Evolutionary conservation across 2,797 vertebrate genomes (phyloP).

Genomic region (Bovichtus variegatus): DNA sequence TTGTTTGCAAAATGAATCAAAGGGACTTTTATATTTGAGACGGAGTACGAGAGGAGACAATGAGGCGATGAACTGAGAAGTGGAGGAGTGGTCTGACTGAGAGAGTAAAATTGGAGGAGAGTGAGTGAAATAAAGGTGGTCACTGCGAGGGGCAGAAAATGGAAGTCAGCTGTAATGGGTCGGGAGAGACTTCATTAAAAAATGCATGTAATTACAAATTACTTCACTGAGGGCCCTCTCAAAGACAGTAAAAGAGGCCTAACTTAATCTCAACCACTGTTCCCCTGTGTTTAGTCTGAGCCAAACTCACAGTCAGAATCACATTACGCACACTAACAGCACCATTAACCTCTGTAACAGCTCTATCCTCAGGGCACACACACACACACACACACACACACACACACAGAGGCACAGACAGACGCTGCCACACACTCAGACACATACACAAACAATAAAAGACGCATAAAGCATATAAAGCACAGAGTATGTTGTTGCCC

Average conservation of each 20-base stretch:
- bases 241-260: conserved; percentile 81
- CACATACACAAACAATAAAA: conserved; percentile 59
- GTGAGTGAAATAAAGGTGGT: conserved; percentile 64
- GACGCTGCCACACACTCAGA: conserved; percentile 34
- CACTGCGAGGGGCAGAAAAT: conserved; percentile 63
- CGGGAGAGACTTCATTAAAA: conserved; percentile 80
- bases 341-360: conserved; percentile 84
- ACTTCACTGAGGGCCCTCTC: conserved; percentile 77
- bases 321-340: conserved; percentile 86
- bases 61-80: conserved; percentile 51
- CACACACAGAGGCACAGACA: conserved; percentile 23
- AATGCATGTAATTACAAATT: conserved; percentile 84
- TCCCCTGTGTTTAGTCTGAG: conserved; percentile 79
- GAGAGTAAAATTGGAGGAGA: conserved; percentile 51
- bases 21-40: conserved; percentile 65
- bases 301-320: conserved; percentile 84
- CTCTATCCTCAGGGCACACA: conserved; percentile 78
- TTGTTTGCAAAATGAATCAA: conserved; percentile 75
- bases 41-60: conserved; percentile 43
- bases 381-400: conserved; percentile 32
- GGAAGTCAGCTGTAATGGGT: conserved; percentile 73
- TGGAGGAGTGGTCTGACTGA: conserved; percentile 30
- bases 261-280: conserved; percentile 84
- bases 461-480: conserved; percentile 61
- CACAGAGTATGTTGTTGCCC: conserved; percentile 50